Evolutionary conservation across 2,888 invertebrate genomes (phyloP), one percentile per base, ranked within the genome.

Genomic region (Lacanobia oleracea): DNA sequence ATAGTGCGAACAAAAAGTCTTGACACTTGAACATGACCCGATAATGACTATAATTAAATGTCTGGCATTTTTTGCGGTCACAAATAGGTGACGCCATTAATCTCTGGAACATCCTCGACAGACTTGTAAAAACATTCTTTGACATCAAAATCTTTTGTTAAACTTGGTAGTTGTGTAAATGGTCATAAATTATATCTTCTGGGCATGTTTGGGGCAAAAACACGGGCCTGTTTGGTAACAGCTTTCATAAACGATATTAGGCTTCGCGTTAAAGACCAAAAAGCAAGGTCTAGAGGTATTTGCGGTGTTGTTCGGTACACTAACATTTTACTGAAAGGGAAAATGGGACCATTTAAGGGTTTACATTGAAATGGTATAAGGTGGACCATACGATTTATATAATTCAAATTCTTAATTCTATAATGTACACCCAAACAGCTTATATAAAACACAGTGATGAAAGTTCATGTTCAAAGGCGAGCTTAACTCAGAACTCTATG

Each of bases 131-230:
- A 77, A 79, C 45, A 48, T 51, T 66, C 59, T 79, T 67, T 45
- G n/a, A 53, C 48, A 77, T 61, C 33, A 66, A 63, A 63, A 66
- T 56, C 40, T 69, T 65, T 81, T 61, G 77, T 48, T 56, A 40
- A 64, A 77, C 40, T 81, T 56, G 18, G 60, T 54, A 51, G 50
- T 75, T 73, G 27, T 63, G 53, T 53, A 27, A 56, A 60, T 60
- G 43, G 6, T 66, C 48, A 80, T 77, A 75, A 75, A 75, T 80
- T 80, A 80, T 62, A 53, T 66, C 37, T 64, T 23, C 1, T 53
- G 18, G 16, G 21, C 45, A n/a, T n/a, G 51, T 45, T 40, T n/a
- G 10, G 7, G 16, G 50, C 43, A 79, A 62, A 78, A 75, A 79
- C 61, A 56, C 14, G 54, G 12, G 40, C 16, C 12, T 27, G 14